phyloP scores from a whole-genome alignment of 2,888 invertebrate species.

The Pseudococcus viburni region DNA sequence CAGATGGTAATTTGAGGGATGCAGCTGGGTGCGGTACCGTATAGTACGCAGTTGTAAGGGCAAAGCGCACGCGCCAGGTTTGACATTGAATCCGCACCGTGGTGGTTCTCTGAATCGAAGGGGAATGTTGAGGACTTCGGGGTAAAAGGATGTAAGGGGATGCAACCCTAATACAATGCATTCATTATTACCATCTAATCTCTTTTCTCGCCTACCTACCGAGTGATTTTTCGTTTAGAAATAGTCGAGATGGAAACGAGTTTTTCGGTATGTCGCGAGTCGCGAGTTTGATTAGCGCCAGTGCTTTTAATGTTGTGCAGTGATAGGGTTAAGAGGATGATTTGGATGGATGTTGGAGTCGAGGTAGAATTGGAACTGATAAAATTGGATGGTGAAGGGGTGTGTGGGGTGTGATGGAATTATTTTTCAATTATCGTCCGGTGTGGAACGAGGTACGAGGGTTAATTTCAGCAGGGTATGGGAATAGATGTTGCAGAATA shows the following conservation, averaged over 20 bases:
- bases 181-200: conserved; percentile 45
- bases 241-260: background rate
- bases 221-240: background rate
- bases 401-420: background rate
- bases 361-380: background rate
- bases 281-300: background rate
- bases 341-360: background rate
- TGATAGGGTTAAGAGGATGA: background rate
- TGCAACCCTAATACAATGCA: conserved; percentile 49
- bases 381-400: background rate
- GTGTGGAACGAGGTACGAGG: background rate
- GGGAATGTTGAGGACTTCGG: background rate
- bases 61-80: conserved; percentile 59
- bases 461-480: background rate
- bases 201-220: conserved; percentile 31
- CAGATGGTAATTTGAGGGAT: conserved; percentile 64
- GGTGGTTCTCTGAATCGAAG: background rate
- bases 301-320: background rate
- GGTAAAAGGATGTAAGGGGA: background rate
- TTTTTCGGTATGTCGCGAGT: background rate
- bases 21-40: conserved; percentile 61
- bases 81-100: conserved; percentile 48
- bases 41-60: background rate
- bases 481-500: background rate
- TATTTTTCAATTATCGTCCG: background rate